Evolutionary conservation across 2,797 vertebrate species (phyloP), one percentile per base, ranked within the genome.

Genomic region (Etheostoma perlongum): DNA sequence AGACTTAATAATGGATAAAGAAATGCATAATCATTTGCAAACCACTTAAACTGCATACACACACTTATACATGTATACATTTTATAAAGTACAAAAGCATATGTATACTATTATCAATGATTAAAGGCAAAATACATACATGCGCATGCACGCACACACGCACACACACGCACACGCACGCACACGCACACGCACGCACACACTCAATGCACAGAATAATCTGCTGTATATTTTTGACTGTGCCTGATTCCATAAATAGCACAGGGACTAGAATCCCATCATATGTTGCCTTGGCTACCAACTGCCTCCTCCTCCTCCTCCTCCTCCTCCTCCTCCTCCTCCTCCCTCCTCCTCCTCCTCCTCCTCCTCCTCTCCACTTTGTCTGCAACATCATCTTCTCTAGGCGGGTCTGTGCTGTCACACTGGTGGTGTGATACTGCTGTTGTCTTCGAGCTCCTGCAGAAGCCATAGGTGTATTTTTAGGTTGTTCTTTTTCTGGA

Each of bases 251-350:
- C 86, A 91, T 87, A 94, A 94, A 95, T 95, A 95, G 93, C 84
- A 53, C 81, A 88, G 69, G 77, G 89, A 74, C 89, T 81, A 74
- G 84, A 89, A 86, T 80, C 57, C 81, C 82, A 92, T 92, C 89
- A 89, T 82, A 84, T 88, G 94, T 94, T 95, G 88, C 94, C 93
- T 93, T 95, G 93, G 86, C 85, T 93, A 93, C 93, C 76, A 74
- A 83, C 84, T 80, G 44, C 80, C 85, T 74, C 30, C 30, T 30
- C 30, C 6, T 62, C 76, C 71, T 23, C 51, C 57, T 70, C 72
- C 57, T 59, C 57, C 6, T 72, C 49, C 53, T 80, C 54, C 52
- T 67, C 69, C 51, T 53, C 52, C 23, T 71, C 51, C 71, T 71
- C 76, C 48, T 64, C 52, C 72, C 66, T 44, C 58, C 36, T 51